A percentile compares a stretch with the other conserved stretches of the same genome.
Evolutionary conservation across 2,888 invertebrate species (phyloP).

Genomic region (Dendrolimus pini): DNA sequence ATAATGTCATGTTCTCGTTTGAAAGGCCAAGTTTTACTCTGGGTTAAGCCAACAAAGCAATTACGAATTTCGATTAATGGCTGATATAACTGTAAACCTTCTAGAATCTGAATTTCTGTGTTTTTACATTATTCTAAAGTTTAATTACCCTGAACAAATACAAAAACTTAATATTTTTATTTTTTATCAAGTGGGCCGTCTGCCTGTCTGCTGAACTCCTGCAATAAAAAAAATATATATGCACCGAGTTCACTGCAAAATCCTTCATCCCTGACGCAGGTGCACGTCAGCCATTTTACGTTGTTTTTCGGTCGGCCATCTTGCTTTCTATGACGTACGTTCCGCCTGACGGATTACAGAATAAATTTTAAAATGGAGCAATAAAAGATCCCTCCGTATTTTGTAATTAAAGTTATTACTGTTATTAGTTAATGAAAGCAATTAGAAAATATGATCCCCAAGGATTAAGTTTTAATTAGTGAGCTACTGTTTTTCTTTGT

Average conservation of each 20-base stretch:
- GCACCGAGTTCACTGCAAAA: slow-evolving; percentile 18
- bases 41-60: too few relatives aligned
- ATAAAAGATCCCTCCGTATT: slow-evolving; percentile 29
- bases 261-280: slow-evolving; percentile 43
- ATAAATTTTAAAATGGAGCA: neutral
- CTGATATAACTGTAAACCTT: too few relatives aligned
- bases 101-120: too few relatives aligned
- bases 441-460: slow-evolving; percentile 45
- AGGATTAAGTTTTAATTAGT: slow-evolving; percentile 63
- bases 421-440: slow-evolving; percentile 61
- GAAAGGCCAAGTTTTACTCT: too few relatives aligned
- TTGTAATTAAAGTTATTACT: slow-evolving; percentile 43
- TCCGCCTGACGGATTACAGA: slow-evolving; percentile 59
- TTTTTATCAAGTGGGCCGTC: too few relatives aligned
- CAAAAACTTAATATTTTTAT: too few relatives aligned
- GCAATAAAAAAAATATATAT: too few relatives aligned
- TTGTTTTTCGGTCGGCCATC: slow-evolving; percentile 34
- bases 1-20: too few relatives aligned
- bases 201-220: too few relatives aligned
- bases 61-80: too few relatives aligned
- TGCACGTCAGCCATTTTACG: slow-evolving; percentile 41
- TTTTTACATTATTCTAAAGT: too few relatives aligned
- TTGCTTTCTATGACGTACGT: slow-evolving; percentile 28
- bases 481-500: slow-evolving; percentile 35
- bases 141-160: too few relatives aligned